phyloP scores from a whole-genome alignment of 1,140 invertebrate genomes.

The Bombus pyrosoma region DNA sequence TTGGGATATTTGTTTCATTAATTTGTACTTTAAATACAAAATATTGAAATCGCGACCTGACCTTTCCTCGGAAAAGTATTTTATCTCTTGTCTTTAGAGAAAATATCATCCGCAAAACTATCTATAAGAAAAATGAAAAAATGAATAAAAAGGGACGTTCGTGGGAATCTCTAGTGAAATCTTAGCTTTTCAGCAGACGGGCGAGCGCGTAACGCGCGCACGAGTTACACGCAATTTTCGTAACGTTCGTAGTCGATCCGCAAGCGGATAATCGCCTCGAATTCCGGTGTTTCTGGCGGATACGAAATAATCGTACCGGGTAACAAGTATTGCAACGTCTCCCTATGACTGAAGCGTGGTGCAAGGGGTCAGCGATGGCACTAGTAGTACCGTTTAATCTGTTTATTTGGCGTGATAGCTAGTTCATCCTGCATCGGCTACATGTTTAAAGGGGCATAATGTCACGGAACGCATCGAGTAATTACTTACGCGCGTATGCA shows the following conservation, averaged over 20 bases:
- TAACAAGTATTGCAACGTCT: constrained; percentile 33
- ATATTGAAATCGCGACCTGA: too few species aligned
- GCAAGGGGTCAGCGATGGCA: background rate
- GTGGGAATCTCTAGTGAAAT: background rate
- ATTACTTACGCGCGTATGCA: too few species aligned
- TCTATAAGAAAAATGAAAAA: background rate
- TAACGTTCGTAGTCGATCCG: constrained; percentile 48
- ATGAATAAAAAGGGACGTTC: too few species aligned
- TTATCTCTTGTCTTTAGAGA: too few species aligned
- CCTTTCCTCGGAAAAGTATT: too few species aligned
- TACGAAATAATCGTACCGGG: constrained; percentile 52
- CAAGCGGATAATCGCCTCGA: constrained; percentile 45
- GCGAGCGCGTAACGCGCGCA: constrained; percentile 7
- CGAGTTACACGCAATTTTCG: constrained; percentile 42
- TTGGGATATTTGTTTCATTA: background rate
- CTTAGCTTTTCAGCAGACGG: background rate
- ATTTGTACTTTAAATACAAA: background rate
- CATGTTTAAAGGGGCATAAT: background rate
- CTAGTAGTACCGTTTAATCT: constrained; percentile 55
- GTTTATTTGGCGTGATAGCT: background rate
- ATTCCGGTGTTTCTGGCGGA: constrained; percentile 60
- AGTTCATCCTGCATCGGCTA: background rate
- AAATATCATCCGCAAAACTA: too few species aligned
- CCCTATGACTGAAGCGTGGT: background rate
- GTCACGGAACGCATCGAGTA: too few species aligned